Evolutionary conservation across 2,113 vertebrate genomes (phyloP), one percentile per base, ranked within the genome.

Genomic region (Gila orcuttii): DNA sequence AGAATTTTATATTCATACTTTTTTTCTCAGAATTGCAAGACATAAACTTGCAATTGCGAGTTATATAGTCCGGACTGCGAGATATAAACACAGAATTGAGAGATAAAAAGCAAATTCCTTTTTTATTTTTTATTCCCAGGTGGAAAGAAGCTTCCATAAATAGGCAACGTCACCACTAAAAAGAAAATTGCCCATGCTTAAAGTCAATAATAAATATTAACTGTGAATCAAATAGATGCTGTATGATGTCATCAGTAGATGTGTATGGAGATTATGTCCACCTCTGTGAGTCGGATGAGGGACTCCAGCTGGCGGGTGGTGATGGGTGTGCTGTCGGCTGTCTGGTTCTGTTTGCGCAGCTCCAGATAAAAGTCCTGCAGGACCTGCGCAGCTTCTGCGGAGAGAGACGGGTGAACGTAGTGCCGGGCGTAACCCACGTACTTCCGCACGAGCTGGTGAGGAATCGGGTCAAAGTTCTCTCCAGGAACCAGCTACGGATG

Each of bases 241-340:
- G 55, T 23, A 1, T 15, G 13, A 8, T 23, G 55, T 57, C 1
- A 28, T 45, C 9, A n/a, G 17, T 23, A 57, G 55, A 23, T 57
- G 2, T 59, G 21, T 59, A 59, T 9, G 6, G 55, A 8, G 55
- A 7, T 69, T 0, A 69, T 69, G n/a, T 42, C 47, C 89, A 95
- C 98, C 96, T 99, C 98, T 0, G 97, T 99, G 5, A 99, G 95
- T 36, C 98, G 95, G 47, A 99, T 97, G 76, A 99, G 90, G 0
- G 97, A 99, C 91, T 99, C 98, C 15, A 99, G 95, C 77, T 99
- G 98, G 15, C 98, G 95, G 0, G 97, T 99, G 68, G 98, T 99
- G 93, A 99, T 99, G n/a, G 98, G 98, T 0, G 97, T 97, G 87
- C 95, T 94, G 59, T 97, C 97, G 71, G 91, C 92, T 3, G 94